Evolutionary conservation across 2,797 vertebrate species (phyloP), one percentile per base, ranked within the genome.

Genomic region (Erpetoichthys calabaricus): DNA sequence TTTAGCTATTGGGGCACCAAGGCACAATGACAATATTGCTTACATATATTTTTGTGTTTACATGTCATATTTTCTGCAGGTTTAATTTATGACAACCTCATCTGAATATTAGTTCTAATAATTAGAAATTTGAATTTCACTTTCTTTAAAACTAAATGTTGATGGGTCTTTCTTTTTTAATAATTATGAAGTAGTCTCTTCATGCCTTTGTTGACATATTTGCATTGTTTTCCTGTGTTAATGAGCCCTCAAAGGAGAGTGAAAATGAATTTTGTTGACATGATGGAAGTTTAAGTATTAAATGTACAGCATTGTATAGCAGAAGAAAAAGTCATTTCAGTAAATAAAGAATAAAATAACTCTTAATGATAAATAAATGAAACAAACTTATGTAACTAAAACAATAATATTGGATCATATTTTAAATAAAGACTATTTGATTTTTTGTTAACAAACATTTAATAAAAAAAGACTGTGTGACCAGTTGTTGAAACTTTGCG

Each of bases 151-250:
- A 82, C 70, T 65, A 78, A 83, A 81, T 67, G 77, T 79, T 80
- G 80, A 78, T 86, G 82, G 80, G 83, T 85, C 85, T 85, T 87
- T 84, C 82, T 86, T 84, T 70, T 76, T 76, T 83, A 86, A 87
- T 86, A 86, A 86, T 49, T 49, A 49, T 49, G n/a, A 49, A 75
- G 73, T 76, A 85, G 80, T 87, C 85, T 87, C 84, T 86, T 77
- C 85, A 81, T 85, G 77, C 83, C 86, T 49, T 7, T n/a, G 1
- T 49, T 82, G 82, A 86, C 80, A 83, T 54, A 54, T 54, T 42
- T 44, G 41, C 41, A 41, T 42, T 42, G 25, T 25, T 79, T 77
- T 68, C 76, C 68, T 83, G 47, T 49, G 47, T 81, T 87, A 87
- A 87, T 87, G 85, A 87, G 83, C 83, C 85, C 85, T 87, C 85